Percentiles rank a stretch among this genome's conserved stretches.
Evolutionary conservation across 2,888 invertebrate genomes (phyloP).

Genomic region (Polydrusus cervinus): DNA sequence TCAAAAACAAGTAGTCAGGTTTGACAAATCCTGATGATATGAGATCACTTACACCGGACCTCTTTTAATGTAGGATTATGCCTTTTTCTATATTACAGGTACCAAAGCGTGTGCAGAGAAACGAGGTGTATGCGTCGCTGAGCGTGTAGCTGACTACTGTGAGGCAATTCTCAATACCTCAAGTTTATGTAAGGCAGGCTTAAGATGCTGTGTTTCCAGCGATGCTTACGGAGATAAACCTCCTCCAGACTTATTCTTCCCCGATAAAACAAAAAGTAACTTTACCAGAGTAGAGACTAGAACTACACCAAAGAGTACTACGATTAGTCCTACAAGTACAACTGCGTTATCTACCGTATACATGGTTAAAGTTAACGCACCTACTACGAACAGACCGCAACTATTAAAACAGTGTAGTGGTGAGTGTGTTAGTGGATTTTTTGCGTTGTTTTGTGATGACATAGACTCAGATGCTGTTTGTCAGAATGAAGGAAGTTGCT

Average conservation of each 20-base stretch:
- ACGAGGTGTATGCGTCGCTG: constrained; percentile 86
- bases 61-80: too few relatives aligned
- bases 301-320: constrained; percentile 65
- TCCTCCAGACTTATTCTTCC: constrained; percentile 83
- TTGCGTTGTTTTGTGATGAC: constrained; percentile 90
- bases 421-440: constrained; percentile 87
- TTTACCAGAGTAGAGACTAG: constrained; percentile 68
- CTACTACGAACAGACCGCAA: constrained; percentile 69
- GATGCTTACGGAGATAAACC: constrained; percentile 82
- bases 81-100: constrained; percentile 22
- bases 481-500: constrained; percentile 85
- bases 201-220: constrained; percentile 87
- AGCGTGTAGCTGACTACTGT: constrained; percentile 88
- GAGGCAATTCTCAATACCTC: constrained; percentile 86
- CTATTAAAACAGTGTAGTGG: constrained; percentile 82
- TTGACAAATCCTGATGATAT: too few relatives aligned
- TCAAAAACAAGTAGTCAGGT: too few relatives aligned
- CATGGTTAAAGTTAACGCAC: constrained; percentile 52
- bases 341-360: constrained; percentile 57
- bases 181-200: constrained; percentile 82
- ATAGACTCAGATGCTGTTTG: constrained; percentile 87
- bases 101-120: constrained; percentile 75
- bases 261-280: constrained; percentile 75
- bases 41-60: too few relatives aligned
- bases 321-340: constrained; percentile 64